Conservation (phyloP, 2,113 vertebrate species). For the Nymphicus hollandicus region DNA sequence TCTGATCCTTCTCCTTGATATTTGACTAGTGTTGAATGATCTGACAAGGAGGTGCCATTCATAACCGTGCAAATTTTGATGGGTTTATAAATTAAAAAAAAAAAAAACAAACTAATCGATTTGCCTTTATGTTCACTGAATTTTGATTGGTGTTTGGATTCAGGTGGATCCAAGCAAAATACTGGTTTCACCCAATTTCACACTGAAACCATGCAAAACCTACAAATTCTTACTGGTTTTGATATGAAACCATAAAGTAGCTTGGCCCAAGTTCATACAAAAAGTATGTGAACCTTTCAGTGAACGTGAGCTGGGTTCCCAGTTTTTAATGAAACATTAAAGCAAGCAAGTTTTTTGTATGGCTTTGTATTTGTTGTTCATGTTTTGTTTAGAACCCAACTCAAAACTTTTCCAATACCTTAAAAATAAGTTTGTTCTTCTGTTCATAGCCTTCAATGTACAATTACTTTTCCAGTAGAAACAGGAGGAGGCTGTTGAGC, state of each 20-base stretch:
- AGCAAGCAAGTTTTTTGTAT: background rate
- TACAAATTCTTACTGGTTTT: background rate
- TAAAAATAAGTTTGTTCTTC: background rate
- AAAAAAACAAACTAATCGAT: background rate
- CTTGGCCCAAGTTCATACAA: background rate
- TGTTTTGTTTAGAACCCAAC: background rate
- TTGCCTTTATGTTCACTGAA: background rate
- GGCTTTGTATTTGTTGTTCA: background rate
- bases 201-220: background rate
- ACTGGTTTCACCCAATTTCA: constrained; percentile 24
- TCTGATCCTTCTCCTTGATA: background rate
- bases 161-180: background rate
- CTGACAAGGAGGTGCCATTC: background rate
- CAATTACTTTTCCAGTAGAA: background rate
- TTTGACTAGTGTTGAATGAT: background rate
- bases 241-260: background rate
- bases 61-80: background rate
- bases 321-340: background rate
- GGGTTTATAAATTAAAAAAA: background rate
- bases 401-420: background rate
- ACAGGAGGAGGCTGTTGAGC: background rate
- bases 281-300: background rate
- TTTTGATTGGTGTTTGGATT: background rate
- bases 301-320: background rate
- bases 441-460: background rate